Base-by-base conservation (phyloP, 2,113 vertebrate genomes). In the Hypomesus transpacificus region DNA sequence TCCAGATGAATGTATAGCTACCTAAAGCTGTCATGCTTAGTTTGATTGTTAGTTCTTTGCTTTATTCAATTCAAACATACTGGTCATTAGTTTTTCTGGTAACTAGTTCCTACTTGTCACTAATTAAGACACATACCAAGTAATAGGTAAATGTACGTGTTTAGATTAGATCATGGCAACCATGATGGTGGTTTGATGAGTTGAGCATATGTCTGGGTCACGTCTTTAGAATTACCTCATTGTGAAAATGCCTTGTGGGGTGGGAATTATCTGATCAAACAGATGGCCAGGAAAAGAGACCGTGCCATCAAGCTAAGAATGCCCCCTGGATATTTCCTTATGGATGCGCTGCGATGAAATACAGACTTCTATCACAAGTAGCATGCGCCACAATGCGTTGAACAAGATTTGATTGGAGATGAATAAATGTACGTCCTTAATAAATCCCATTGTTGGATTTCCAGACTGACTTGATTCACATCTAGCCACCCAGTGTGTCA, bases 251-350 rank as follows among this genome's bases (percentile, higher is more conserved):
- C 75, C 75, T 82, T 72, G 84, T 80, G 82, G 87, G 75, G 73
- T 64, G 76, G 81, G 86, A 83, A 79, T 87, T 80, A 85, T 81
- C 83, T 22, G 2, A 74, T 68, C 75, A 81, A 88, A 84, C 87
- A 88, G 88, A 90, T 87, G 87, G 87, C 79, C 83, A 74, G 79
- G 85, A 85, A 84, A 77, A 79, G 74, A 83, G 75, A 85, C 80
- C 76, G 78, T 85, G 80, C 76, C 65, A 59, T 87, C 87, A 86
- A 80, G 84, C 85, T 86, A 85, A 84, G 83, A 82, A 76, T 75
- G 77, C 67, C 80, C 74, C 66, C 80, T 84, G 81, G 73, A 74
- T 11, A 57, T 83, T 84, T 83, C 80, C 82, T 85, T 83, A 81
- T 76, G 80, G 65, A 31, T 71, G 67, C 80, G 82, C 71, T 24